Evolutionary conservation across 2,888 invertebrate species (phyloP), one percentile per base, ranked within the genome.

Genomic region (Chaitophorus viminalis): DNA sequence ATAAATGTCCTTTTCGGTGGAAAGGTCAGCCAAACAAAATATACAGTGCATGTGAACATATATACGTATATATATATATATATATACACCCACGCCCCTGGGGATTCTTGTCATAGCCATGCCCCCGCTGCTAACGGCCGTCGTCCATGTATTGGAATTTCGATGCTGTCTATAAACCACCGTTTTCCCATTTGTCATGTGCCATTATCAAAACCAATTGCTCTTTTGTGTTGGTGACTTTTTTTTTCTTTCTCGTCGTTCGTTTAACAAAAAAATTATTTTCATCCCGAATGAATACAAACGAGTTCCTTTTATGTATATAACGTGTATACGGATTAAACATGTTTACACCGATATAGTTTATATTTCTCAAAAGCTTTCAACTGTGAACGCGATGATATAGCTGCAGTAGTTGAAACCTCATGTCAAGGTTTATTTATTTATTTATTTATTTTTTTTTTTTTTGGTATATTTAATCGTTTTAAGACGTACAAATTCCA

Each of bases 1-100:
- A 86, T 60, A 72, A 70, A 79, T 72, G 79, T 78, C 70, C 29
- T 70, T 77, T 72, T 78, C 78, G 85, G 70, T 52, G 54, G 70
- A 72, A 86, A 86, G 78, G 86, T 78, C 70, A 79, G 68, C 52
- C 72, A 1, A 21, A 78, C 70, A n/a, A 36, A 68, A 70, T 33
- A 65, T 60, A 39, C 21, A 21, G 25, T 60, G 70, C 4, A 8
- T n/a, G n/a, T n/a, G n/a, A n/a, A n/a, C n/a, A n/a, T n/a, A n/a
- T n/a, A n/a, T n/a, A n/a, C n/a, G n/a, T n/a, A n/a, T 46, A 9
- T 14, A 36, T 36, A n/a, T 54, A 25, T 33, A 11, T 36, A 11
- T 31, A 33, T 68, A 68, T 33, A 46, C 33, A 31, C 76, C 39
- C 70, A 70, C 70, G 70, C 33, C 86, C 70, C 78, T 29, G 78